Evolutionary conservation across 2,888 invertebrate genomes (phyloP), one percentile per base, ranked within the genome.

Genomic region (Eugnorisma glareosa): DNA sequence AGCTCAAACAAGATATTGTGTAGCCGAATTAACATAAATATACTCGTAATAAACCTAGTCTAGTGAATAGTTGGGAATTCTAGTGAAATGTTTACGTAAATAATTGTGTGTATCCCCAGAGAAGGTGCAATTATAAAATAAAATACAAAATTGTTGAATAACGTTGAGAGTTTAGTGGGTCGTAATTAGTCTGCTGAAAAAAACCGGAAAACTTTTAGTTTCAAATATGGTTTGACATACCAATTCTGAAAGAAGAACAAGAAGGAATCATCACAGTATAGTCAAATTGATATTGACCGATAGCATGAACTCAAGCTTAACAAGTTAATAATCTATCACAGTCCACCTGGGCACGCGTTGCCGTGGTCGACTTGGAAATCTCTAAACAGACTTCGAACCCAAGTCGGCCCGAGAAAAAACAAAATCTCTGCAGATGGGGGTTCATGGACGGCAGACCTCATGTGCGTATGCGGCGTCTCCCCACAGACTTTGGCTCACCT

Each of bases 1-100:
- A 59, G 48, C 43, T 76, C 66, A 69, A 82, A 76, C 75, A 73
- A 67, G 51, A 24, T n/a, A 64, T 35, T 54, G 37, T 64, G 11
- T 24, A 40, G 45, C 45, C 10, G 24, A 72, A 57, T 78, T 31
- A 45, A 45, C 74, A 59, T 57, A 40, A 37, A 54, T 59, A 18
- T 57, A 28, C 15, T 57, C 28, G 57, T 51, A 71, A 31, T 35
- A 61, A 61, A 35, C n/a, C n/a, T 48, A 28, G 10, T 40, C 0
- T 24, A 28, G 24, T 48, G 35, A 64, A 80, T 57, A 66, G 45
- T 57, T 78, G 13, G 40, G 31, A 54, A 28, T 73, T 57, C 24
- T 24, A 48, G 45, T 40, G n/a, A 72, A 64, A 73, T 40, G 18
- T 5, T 45, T 77, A 31, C 54, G 31, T 45, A n/a, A 18, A 79